Base-by-base conservation (phyloP, 92 coral and sea anemone genomes). In the Epizoanthus stellaris region DNA sequence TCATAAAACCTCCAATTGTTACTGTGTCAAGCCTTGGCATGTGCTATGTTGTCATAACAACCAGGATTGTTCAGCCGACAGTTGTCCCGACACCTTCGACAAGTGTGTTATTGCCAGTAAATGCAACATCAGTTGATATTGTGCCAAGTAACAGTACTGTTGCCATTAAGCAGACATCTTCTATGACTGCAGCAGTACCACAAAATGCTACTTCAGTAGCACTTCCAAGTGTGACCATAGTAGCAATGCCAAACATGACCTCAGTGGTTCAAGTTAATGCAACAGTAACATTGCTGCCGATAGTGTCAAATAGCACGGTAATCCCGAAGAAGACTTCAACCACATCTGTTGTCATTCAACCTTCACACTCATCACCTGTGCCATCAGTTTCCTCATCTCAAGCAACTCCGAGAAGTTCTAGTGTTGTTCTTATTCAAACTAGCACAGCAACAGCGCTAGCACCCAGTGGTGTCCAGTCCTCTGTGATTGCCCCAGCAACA, bases 21-120 rank as follows among this genome's bases (percentile, higher is more conserved):
- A 94, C 98, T 21, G 67, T 91, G 16, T 94, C 98, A 79, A 94
- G 92, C 66, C 98, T 94, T 68, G 98, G 98, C 10, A 94, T 92
- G 30, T 94, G 98, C 56, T 94, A 86, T 39, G 91, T 92, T 45
- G 91, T 92, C 60, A 90, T 90, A 73, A 92, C 98, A 20, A 94
- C 98, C 53, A 89, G 87, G 45, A 69, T 90, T 36, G 77, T 94
- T n/a, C 92, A 81, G 17, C 85, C 88, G 30, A 67, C 86, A 15
- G 49, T 76, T 13, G 70, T 70, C 2, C 87, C 92, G n/a, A 87
- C 91, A 34, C 88, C 89, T 7, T 82, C 75, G 2, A 63, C 83
- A 2, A 79, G 71, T 45, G 1, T 79, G 7, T 11, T 63, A 15
- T 40, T 79, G n/a, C 61, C 72, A 19, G 59, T 61, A 0, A 63